A percentile compares a stretch with the other conserved stretches of the same genome.
phyloP scores from a whole-genome alignment of 2,797 vertebrate species.

The Lutjanus campechanus region DNA sequence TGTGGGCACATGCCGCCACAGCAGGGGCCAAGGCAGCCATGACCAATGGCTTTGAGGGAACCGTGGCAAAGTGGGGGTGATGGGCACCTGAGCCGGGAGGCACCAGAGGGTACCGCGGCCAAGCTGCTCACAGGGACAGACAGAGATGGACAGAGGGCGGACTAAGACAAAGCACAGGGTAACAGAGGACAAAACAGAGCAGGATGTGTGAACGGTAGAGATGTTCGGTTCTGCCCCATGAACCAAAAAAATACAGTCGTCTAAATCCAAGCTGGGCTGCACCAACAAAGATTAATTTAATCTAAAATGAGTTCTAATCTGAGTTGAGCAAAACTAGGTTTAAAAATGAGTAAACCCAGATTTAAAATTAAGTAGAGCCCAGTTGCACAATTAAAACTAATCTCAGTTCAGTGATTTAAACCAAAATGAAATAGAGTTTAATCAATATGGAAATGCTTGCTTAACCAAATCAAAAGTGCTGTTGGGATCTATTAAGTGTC shows the following conservation, averaged over 20 bases:
- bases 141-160: slow-evolving; percentile 46
- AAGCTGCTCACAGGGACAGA: slow-evolving; percentile 69
- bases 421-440: too few species aligned
- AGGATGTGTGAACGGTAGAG: not conserved
- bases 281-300: too few species aligned
- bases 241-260: not conserved
- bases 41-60: slow-evolving; percentile 97
- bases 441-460: too few species aligned
- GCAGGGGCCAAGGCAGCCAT: slow-evolving; percentile 91
- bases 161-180: slow-evolving; percentile 44
- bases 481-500: too few species aligned
- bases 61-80: slow-evolving; percentile 89
- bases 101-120: slow-evolving; percentile 56
- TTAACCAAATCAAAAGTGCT: too few species aligned
- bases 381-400: too few species aligned
- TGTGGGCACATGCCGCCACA: slow-evolving; percentile 96
- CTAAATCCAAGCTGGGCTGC: not conserved
- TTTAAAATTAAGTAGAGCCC: too few species aligned
- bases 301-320: too few species aligned
- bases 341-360: too few species aligned
- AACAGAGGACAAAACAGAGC: slow-evolving; percentile 1
- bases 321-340: too few species aligned
- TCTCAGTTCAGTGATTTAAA: too few species aligned
- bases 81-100: slow-evolving; percentile 94
- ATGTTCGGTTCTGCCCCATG: not conserved